A percentile compares a stretch with the other conserved stretches of the same genome.
phyloP scores from a whole-genome alignment of 2,797 vertebrate species.

The Phataginus tricuspis region DNA sequence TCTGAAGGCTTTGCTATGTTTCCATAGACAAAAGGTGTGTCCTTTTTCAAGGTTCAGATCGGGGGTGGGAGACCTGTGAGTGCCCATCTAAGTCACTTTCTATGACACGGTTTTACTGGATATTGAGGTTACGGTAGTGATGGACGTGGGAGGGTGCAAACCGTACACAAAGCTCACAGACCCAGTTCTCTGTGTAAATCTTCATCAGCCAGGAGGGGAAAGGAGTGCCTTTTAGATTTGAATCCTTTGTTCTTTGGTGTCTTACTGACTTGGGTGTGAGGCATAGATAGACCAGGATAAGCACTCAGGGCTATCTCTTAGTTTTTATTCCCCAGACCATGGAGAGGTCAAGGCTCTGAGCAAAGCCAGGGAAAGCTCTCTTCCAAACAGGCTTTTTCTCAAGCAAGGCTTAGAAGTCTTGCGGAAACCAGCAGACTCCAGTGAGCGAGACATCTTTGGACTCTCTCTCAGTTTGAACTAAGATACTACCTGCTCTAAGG shows the following conservation, averaged over 20 bases:
- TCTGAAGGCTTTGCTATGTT: background rate
- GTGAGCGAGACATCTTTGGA: background rate
- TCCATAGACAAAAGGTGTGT: background rate
- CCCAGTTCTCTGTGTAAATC: background rate
- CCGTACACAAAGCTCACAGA: background rate
- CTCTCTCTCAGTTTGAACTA: background rate
- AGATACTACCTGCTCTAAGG: background rate
- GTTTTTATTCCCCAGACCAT: background rate
- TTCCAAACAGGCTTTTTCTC: background rate
- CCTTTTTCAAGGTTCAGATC: background rate
- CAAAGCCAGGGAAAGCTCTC: background rate
- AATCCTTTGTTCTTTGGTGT: background rate
- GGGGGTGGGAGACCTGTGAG: background rate
- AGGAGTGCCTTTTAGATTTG: background rate
- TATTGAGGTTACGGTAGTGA: background rate
- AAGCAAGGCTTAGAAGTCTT: background rate
- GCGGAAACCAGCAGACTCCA: background rate
- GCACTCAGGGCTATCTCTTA: background rate
- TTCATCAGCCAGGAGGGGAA: background rate
- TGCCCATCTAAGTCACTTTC: background rate
- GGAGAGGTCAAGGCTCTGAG: background rate
- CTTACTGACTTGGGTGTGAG: background rate
- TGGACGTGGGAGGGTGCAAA: too few species aligned
- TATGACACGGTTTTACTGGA: rapidly evolving
- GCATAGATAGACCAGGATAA: background rate